These are phyloP conservation scores for Ctenoplectra terminalis DNA, from an alignment of 1,140 invertebrate species.

Conservation along the genomic window DNA sequence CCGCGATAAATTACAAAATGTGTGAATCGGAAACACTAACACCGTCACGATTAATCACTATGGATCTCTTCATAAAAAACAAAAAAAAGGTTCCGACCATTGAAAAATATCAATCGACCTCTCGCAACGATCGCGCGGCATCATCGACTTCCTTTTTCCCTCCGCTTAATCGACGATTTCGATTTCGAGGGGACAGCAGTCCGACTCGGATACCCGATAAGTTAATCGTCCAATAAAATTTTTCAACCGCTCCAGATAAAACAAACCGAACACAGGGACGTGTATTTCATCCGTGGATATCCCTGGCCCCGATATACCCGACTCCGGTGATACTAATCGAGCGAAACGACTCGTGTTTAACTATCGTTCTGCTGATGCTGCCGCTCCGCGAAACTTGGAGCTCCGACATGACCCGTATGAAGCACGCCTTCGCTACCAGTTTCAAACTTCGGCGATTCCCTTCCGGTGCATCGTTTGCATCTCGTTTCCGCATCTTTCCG, in stretches of 20 bases:
- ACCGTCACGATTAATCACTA: too few species aligned
- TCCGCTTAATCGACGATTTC: too few species aligned
- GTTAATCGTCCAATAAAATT: not conserved
- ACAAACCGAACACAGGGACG: too few species aligned
- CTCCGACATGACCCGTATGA: constrained; percentile 17
- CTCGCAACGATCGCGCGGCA: too few species aligned
- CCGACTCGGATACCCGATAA: too few species aligned
- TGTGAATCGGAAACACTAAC: not conserved
- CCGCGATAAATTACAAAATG: constrained; percentile 1
- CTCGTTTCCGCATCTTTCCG: constrained; percentile 25
- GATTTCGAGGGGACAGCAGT: too few species aligned
- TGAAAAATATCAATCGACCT: too few species aligned
- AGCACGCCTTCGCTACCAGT: constrained; percentile 13
- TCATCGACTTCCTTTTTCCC: too few species aligned
- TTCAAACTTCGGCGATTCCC: constrained; percentile 35
- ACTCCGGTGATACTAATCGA: constrained; percentile 19
- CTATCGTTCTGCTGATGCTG: constrained; percentile 31
- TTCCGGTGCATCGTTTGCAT: constrained; percentile 34
- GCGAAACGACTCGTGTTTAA: constrained; percentile 33
- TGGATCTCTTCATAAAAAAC: too few species aligned
- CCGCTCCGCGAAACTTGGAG: constrained; percentile 6
- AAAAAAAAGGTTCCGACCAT: too few species aligned
- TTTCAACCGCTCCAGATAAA: not conserved
- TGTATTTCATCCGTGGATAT: not conserved
- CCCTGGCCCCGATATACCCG: not conserved